A percentile compares a stretch with the other conserved stretches of the same genome.
These are phyloP conservation scores for Onychostoma macrolepis DNA, from an alignment of 2,113 vertebrate species.

Conservation along the genomic window DNA sequence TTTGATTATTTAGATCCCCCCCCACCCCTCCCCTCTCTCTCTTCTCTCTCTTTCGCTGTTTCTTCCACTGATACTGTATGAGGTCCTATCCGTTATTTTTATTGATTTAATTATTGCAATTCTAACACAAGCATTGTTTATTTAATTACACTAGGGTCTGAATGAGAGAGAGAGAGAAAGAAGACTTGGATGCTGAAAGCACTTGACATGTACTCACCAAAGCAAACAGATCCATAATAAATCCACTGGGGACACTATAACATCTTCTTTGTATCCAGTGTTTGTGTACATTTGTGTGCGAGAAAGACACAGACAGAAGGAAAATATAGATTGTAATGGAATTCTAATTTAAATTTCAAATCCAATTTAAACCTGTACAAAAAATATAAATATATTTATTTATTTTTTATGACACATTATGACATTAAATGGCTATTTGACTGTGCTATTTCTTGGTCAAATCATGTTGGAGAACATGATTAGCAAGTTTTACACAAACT, in stretches of 20 bases:
- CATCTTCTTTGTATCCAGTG: conserved; percentile 23
- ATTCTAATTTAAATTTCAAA: not conserved
- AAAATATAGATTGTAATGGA: not conserved
- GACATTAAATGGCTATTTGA: not conserved
- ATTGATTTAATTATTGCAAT: conserved; percentile 26
- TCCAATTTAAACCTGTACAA: not conserved
- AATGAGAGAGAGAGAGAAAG: not conserved
- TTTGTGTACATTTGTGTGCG: not conserved
- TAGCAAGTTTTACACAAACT: not conserved
- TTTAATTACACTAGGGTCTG: conserved; percentile 34
- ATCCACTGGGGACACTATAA: conserved; percentile 20
- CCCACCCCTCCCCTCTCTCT: not conserved
- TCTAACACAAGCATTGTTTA: conserved; percentile 21
- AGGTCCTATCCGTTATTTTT: conserved; percentile 10
- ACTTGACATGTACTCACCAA: conserved; percentile 32
- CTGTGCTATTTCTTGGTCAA: not conserved
- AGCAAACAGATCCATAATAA: conserved; percentile 37
- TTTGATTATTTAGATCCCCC: conserved; percentile 26
- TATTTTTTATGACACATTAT: not conserved
- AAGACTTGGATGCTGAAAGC: conserved; percentile 20
- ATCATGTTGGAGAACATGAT: not conserved
- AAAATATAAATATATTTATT: not conserved
- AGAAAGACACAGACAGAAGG: not conserved
- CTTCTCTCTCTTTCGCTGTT: not conserved
- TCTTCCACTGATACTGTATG: not conserved